Base-by-base conservation (phyloP, 1,140 invertebrate species). In the Zaprionus camerounensis region DNA sequence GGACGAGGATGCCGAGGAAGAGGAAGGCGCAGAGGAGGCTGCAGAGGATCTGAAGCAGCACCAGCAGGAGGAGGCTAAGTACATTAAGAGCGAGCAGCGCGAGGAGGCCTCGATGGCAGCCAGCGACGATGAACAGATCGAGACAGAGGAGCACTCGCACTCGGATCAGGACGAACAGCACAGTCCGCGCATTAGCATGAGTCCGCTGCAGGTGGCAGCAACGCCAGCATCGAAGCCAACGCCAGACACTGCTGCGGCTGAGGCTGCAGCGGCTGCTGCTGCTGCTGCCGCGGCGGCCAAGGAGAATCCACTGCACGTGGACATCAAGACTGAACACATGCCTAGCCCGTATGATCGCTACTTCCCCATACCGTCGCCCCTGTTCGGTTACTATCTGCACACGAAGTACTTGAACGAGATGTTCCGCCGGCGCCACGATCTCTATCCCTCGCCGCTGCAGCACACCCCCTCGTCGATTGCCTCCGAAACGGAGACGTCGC, bases 351-450 rank as follows among this genome's bases (percentile, higher is more conserved):
- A 94, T 81, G 93, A 95, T 86, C 85, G 94, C 57, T 93, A 94
- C 59, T 95, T 95, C 28, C 94, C 95, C 7, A 95, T 95, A 49
- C 95, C 95, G 0, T 95, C 95, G 15, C 94, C 95, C 0, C 81
- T 95, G 71, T 96, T 96, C 88, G 95, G 96, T 82, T 95, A 95
- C 74, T 96, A 96, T 91, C 93, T 97, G 67, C 95, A 96, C 76
- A 94, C 95, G 65, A 96, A 96, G 93, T 96, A 96, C 93, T 94
- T 96, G 87, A 95, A 96, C 4, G 95, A 96, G 76, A 93, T 95
- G 28, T 95, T 95, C 76, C 93, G 95, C 2, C 93, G 95, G 63
- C 93, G 96, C 53, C 96, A 96, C 80, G 96, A 96, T 91, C 96
- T 96, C 17, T 96, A 97, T 83, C 96, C 92, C 68, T 87, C 91